These are phyloP conservation scores for Temnothorax ravouxi DNA, from an alignment of 2,888 invertebrate genomes.

Conservation along the genomic window DNA sequence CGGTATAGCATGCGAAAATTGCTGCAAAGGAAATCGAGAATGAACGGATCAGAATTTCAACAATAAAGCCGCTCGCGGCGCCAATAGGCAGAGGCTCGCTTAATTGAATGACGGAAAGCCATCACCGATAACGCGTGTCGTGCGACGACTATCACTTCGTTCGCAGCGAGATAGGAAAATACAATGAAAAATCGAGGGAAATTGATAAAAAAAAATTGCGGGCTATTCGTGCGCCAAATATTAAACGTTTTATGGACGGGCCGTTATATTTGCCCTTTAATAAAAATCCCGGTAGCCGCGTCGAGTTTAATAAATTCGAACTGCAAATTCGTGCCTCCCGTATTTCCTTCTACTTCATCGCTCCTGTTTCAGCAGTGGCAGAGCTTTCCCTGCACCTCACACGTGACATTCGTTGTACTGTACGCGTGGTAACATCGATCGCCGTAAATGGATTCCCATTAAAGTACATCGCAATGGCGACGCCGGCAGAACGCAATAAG, in stretches of 20 bases:
- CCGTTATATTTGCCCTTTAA: slow-evolving; percentile 54
- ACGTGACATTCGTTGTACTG: slow-evolving; percentile 46
- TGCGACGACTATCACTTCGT: slow-evolving; percentile 56
- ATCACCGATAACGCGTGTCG: slow-evolving; percentile 57
- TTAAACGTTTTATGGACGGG: slow-evolving; percentile 47
- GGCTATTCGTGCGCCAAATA: slow-evolving; percentile 49
- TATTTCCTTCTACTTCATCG: slow-evolving; percentile 17
- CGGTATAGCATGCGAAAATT: slow-evolving; percentile 36
- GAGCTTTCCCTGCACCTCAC: background rate
- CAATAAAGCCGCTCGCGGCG: slow-evolving; percentile 67
- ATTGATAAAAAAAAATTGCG: slow-evolving; percentile 43
- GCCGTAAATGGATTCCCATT: slow-evolving; percentile 56
- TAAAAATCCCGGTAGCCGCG: slow-evolving; percentile 40
- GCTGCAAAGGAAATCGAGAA: slow-evolving; percentile 55
- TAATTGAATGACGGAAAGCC: slow-evolving; percentile 65
- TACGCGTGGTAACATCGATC: slow-evolving; percentile 42
- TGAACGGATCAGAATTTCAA: slow-evolving; percentile 62
- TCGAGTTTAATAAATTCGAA: slow-evolving; percentile 51
- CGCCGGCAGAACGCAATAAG: slow-evolving; percentile 46
- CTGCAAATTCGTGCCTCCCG: slow-evolving; percentile 30
- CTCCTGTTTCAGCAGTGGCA: slow-evolving; percentile 5
- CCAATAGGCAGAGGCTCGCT: slow-evolving; percentile 54
- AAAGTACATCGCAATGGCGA: slow-evolving; percentile 44
- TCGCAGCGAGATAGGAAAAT: slow-evolving; percentile 50
- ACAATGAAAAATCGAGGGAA: slow-evolving; percentile 54